Base-by-base conservation (phyloP, 2,797 vertebrate genomes). In the Propithecus deckenii region DNA sequence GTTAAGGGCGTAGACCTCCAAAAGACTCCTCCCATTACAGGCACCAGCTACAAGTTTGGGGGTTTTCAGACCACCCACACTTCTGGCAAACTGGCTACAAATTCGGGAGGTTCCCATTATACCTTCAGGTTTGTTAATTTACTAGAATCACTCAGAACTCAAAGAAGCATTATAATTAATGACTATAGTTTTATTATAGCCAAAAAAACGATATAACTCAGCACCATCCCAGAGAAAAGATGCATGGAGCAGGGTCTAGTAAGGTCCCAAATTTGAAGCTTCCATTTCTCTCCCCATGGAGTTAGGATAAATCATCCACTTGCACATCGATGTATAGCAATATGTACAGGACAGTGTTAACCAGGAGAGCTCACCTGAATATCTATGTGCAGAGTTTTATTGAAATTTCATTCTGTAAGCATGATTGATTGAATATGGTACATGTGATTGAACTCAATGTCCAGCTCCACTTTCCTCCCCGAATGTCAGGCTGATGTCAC, bases 241-340 rank as follows among this genome's bases (percentile, higher is more conserved):
- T 25, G 2, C 8, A 30, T 11, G 30, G 5, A 2, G 11, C 35
- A 4, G 48, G 3, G 13, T 48, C 13, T 59, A n/a, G 35, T 14
- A 81, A 10, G 1, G 0, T 28, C 14, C 71, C 28, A 20, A 25
- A 86, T 63, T 15, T 63, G 14, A 76, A 81, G 9, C 28, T 75
- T 52, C n/a, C 10, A 2, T 32, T 67, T 12, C 7, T 65, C 13
- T 78, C 4, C 9, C 6, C 15, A 5, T 43, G 48, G 14, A 46
- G 2, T 71, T 4, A 25, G 38, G 23, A 61, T 48, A 12, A 7
- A 10, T 57, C 28, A 43, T 2, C 23, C 5, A 50, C 18, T 28
- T 25, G 18, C 14, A 41, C 12, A 28, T 61, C 6, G 0, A 0
- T 14, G 3, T 41, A 14, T 3, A 32, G 2, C 25, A 35, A 15